A percentile compares a stretch with the other conserved stretches of the same genome.
These are phyloP conservation scores for Trissolcus japonicus DNA, from an alignment of 2,888 invertebrate species.

Conservation along the genomic window DNA sequence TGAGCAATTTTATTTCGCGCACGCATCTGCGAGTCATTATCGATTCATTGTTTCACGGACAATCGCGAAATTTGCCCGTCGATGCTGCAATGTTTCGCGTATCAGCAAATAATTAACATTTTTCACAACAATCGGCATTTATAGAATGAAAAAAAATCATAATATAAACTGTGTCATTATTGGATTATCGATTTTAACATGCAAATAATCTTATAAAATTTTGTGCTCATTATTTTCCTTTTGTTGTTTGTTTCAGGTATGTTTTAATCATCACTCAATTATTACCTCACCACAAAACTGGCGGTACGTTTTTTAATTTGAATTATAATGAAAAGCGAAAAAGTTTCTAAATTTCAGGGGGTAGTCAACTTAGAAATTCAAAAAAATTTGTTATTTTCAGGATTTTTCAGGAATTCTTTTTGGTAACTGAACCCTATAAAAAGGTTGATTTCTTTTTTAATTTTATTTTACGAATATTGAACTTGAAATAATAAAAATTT, in stretches of 20 bases:
- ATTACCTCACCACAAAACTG: conserved; percentile 46
- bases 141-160: conserved; percentile 9
- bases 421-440: too few species aligned
- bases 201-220: conserved; percentile 13
- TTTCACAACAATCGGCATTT: neutral
- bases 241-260: conserved; percentile 56
- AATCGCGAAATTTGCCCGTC: conserved; percentile 9
- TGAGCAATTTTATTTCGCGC: conserved; percentile 43
- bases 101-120: conserved; percentile 29
- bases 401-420: too few species aligned
- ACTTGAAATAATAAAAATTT: too few species aligned
- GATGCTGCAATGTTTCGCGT: conserved; percentile 18
- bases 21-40: conserved; percentile 42
- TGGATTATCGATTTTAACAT: conserved; percentile 6
- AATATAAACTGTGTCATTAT: conserved; percentile 18
- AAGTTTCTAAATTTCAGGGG: too few species aligned
- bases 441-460: too few species aligned
- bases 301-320: conserved; percentile 43
- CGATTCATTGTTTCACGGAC: conserved; percentile 22
- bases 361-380: too few species aligned
- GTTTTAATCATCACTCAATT: conserved; percentile 51
- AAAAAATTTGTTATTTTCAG: too few species aligned
- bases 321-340: too few species aligned
- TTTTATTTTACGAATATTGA: too few species aligned
- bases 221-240: conserved; percentile 19